Evolutionary conservation across 2,113 vertebrate genomes (phyloP).

Genomic region (Sisor rabdophorus): DNA sequence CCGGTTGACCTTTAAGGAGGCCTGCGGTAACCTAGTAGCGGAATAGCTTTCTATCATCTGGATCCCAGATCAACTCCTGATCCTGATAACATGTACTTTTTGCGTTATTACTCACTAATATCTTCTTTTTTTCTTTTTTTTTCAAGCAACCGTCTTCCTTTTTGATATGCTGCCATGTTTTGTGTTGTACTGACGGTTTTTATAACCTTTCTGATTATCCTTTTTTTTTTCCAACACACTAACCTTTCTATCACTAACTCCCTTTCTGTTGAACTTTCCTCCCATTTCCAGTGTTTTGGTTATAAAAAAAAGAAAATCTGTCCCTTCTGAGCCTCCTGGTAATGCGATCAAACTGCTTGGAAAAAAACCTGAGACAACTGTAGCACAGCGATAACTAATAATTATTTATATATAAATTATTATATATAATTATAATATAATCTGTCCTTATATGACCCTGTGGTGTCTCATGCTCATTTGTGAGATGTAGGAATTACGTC

Average conservation of each 20-base stretch:
- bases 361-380: not conserved
- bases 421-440: no score
- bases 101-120: no score
- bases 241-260: not conserved
- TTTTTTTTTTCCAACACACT: no score
- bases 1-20: conserved; percentile 11
- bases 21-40: not conserved
- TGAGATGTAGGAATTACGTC: conserved; percentile 7
- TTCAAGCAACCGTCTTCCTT: not conserved
- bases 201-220: no score
- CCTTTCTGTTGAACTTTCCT: not conserved
- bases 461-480: conserved; percentile 3
- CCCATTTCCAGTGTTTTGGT: not conserved
- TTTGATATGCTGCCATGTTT: not conserved
- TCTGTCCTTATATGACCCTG: not conserved
- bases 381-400: not conserved
- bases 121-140: not conserved
- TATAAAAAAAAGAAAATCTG: not conserved
- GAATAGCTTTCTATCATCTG: not conserved
- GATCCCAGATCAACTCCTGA: not conserved
- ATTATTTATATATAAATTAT: no score
- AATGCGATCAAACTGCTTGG: not conserved
- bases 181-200: not conserved
- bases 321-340: not conserved
- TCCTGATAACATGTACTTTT: no score